Base-by-base conservation (phyloP, 2,113 vertebrate species). In the Eretmochelys imbricata region DNA sequence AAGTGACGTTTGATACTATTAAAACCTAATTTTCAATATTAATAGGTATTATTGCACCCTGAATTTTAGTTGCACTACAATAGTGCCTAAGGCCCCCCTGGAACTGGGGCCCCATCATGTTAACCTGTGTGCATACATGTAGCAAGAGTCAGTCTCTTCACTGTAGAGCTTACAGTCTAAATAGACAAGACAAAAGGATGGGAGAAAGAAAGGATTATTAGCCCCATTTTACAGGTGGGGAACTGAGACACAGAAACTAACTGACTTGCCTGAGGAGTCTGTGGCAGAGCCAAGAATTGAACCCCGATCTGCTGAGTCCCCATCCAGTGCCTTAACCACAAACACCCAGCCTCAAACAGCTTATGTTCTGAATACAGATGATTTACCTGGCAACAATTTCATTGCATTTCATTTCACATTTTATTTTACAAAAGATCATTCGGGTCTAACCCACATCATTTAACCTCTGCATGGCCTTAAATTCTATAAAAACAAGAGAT, bases 171-270 rank as follows among this genome's bases (percentile, higher is more conserved):
- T 13, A 81, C 57, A 53, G 8, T 2, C 27, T 35, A 27, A 90
- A 51, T 1, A 35, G 4, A 24, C 0, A 0, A 42, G 57, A 29
- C 42, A 48, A 27, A 78, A 49, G 69, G 16, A 0, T 29, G 48
- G 54, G 5, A 10, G 46, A 89, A 59, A 76, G 35, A 55, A 85
- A 27, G 27, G 54, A 19, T 19, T 42, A 46, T 78, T 78, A 46
- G 17, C 25, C 12, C 46, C 22, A 48, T 59, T 42, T 46, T 59
- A 35, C 38, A 59, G 54, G 8, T 46, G 14, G 27, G 81, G 25
- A 29, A 27, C 16, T 46, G 38, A 48, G 55, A 16, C 13, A 38
- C 38, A 57, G 55, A 42, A 27, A 46, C 38, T 6, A 27, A 25
- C 16, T 1, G 51, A 80, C 2, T 3, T 6, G 50, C 65, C 50